Evolutionary conservation across 2,113 vertebrate genomes (phyloP).

Genomic region (Prinia subflava): DNA sequence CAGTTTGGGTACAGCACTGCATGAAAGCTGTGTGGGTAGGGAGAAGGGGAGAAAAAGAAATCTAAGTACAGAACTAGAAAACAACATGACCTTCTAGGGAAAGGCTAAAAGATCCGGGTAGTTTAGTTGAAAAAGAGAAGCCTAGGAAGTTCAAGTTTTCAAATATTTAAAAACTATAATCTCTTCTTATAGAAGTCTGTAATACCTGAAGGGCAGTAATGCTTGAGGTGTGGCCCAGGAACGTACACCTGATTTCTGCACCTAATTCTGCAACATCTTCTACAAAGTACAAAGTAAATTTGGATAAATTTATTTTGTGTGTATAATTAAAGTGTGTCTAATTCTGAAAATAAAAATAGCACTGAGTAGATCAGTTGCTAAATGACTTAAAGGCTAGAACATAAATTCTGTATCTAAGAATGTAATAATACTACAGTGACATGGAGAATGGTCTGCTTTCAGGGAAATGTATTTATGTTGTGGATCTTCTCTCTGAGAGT

Average conservation of each 20-base stretch:
- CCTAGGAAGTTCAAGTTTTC: background rate
- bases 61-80: background rate
- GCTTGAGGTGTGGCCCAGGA: background rate
- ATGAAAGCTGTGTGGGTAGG: background rate
- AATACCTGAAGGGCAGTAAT: background rate
- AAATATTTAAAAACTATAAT: background rate
- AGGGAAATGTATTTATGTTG: background rate
- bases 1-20: background rate
- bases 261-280: background rate
- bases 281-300: background rate
- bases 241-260: accelerated
- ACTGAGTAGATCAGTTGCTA: background rate
- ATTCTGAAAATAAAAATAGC: background rate
- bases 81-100: background rate
- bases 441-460: background rate
- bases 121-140: background rate
- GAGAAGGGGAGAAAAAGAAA: background rate
- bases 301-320: background rate
- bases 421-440: background rate
- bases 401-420: background rate
- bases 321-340: background rate
- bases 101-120: background rate
- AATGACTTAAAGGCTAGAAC: background rate
- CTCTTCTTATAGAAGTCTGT: background rate
- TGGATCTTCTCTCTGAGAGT: background rate